phyloP scores from a whole-genome alignment of 2,797 vertebrate genomes.

The Cottoperca gobio region DNA sequence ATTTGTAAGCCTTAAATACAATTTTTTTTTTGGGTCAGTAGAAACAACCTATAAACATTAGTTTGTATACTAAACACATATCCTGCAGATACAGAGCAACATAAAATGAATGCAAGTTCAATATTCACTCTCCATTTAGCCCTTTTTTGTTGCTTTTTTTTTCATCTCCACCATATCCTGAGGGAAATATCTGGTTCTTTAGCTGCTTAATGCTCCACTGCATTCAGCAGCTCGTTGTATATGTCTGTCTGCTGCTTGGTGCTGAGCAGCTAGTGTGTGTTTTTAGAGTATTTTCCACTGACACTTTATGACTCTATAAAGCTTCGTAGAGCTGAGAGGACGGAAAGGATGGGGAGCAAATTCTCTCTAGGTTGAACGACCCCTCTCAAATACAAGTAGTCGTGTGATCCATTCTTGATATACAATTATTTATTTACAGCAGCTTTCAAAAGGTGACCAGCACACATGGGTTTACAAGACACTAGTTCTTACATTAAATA shows the following conservation, averaged over 20 bases:
- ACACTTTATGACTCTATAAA: neutral
- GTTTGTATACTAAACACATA: neutral
- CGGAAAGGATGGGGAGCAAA: too few species aligned
- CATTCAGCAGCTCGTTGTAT: neutral
- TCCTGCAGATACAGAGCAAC: neutral
- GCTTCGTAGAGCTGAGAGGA: neutral
- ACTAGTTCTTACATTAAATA: neutral
- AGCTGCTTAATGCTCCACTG: slow-evolving; percentile 4
- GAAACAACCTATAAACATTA: neutral
- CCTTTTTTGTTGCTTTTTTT: too few species aligned
- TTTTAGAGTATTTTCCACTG: neutral
- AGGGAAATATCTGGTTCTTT: neutral
- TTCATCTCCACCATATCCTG: neutral
- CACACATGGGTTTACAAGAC: too few species aligned
- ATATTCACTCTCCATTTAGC: neutral
- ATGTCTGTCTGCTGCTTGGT: neutral
- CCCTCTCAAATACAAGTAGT: neutral
- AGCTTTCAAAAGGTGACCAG: neutral
- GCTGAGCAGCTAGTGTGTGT: neutral
- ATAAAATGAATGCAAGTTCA: neutral
- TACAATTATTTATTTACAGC: neutral
- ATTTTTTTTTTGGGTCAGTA: neutral
- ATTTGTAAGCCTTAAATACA: neutral
- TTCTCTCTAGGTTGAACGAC: neutral
- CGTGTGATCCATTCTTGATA: neutral